Conservation (phyloP, 2,797 vertebrate genomes). For the Melanotaenia parkinsoni region DNA sequence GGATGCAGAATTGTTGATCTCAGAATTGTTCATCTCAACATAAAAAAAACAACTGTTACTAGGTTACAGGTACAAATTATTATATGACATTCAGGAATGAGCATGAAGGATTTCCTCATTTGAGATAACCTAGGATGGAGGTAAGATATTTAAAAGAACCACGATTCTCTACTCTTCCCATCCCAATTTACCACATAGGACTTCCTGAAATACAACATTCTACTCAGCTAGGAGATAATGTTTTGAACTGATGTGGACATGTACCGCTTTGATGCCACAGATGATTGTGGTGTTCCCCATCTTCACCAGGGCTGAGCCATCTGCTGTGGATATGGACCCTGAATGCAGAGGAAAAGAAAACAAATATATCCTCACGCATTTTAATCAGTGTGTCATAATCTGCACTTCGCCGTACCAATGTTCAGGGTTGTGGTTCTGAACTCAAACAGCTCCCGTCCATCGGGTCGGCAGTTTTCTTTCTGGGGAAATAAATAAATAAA, state of each 20-base stretch:
- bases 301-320: conserved; percentile 96
- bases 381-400: background rate
- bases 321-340: conserved; percentile 95
- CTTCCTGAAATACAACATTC: background rate
- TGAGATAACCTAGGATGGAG: background rate
- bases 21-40: background rate
- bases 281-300: conserved; percentile 95
- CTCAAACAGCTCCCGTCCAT: conserved; percentile 93
- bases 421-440: conserved; percentile 96
- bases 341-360: conserved; percentile 8
- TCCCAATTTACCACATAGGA: background rate
- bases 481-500: conserved; percentile 52
- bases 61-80: background rate
- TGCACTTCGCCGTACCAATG: conserved; percentile 82
- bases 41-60: background rate
- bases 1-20: background rate
- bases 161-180: background rate
- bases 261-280: conserved; percentile 94
- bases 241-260: background rate
- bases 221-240: background rate
- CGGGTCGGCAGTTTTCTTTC: conserved; percentile 96
- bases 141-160: background rate
- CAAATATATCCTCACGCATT: background rate
- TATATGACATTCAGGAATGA: too few species aligned
- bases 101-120: background rate